phyloP scores from a whole-genome alignment of 92 coral and sea anemone species.

The Meandrina meandrites region DNA sequence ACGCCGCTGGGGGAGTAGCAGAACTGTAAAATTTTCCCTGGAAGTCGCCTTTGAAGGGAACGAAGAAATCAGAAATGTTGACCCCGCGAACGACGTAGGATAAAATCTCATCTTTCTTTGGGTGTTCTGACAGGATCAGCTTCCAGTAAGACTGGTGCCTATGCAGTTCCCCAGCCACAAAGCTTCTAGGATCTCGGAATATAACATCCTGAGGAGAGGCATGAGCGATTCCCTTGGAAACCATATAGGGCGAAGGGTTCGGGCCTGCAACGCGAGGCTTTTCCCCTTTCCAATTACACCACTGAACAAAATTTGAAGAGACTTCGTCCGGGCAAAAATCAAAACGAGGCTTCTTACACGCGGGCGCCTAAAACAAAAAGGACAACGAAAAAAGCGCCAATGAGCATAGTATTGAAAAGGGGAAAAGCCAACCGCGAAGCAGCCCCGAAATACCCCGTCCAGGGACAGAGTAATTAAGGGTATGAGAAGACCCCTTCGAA shows the following conservation, averaged over 20 bases:
- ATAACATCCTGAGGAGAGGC: slow-evolving; percentile 27
- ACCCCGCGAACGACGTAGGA: no score
- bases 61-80: slow-evolving; percentile 20
- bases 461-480: no score
- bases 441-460: no score
- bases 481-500: no score
- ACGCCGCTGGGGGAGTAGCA: background rate
- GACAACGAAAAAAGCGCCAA: no score
- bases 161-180: slow-evolving; percentile 56
- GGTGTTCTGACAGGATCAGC: slow-evolving; percentile 13
- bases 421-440: no score
- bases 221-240: slow-evolving; percentile 8
- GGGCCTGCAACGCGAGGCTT: slow-evolving; percentile 21
- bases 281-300: slow-evolving; percentile 1
- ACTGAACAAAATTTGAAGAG: slow-evolving; percentile 3
- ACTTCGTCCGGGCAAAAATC: slow-evolving; percentile 3
- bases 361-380: no score
- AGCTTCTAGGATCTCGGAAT: slow-evolving; percentile 42
- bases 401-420: no score
- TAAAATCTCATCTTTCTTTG: background rate
- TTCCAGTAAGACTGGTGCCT: slow-evolving; percentile 28
- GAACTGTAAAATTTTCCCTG: background rate
- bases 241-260: slow-evolving; percentile 24
- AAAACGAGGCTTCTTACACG: slow-evolving; percentile 6
- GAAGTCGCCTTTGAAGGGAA: background rate